These are phyloP conservation scores for Gallinago stenura DNA, from an alignment of 2,797 vertebrate genomes.

Conservation along the genomic window DNA sequence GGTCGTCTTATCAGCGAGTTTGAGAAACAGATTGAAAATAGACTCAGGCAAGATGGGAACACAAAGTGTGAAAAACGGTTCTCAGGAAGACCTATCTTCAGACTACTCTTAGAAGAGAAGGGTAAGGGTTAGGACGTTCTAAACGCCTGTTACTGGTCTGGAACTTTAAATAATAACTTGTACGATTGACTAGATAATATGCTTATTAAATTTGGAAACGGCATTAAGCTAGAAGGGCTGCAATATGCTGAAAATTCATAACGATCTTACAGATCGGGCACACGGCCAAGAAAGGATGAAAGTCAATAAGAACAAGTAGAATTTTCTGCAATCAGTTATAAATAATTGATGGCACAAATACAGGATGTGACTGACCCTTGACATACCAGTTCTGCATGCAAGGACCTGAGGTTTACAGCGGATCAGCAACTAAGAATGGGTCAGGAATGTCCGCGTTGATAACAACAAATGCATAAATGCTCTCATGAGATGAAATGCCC, in stretches of 20 bases:
- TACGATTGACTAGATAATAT: not conserved
- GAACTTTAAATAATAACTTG: not conserved
- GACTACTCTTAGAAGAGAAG: not conserved
- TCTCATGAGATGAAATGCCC: not conserved
- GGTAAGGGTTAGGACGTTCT: slow-evolving; percentile 19
- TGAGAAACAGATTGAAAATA: slow-evolving; percentile 55
- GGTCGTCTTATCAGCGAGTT: slow-evolving; percentile 17
- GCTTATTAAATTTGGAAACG: not conserved
- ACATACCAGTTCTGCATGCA: not conserved
- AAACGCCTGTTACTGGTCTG: not conserved
- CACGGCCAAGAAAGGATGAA: not conserved
- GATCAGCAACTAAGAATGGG: not conserved
- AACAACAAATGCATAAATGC: not conserved
- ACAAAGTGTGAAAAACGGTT: slow-evolving; percentile 51
- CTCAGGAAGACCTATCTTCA: not conserved
- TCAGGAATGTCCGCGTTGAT: not conserved
- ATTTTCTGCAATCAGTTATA: not conserved
- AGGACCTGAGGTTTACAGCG: not conserved
- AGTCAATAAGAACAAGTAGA: not conserved
- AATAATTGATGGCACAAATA: not conserved
- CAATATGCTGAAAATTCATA: not conserved
- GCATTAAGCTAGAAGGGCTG: not conserved
- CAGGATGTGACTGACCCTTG: not conserved
- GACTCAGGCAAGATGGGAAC: slow-evolving; percentile 41
- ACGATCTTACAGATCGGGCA: not conserved